Conservation (phyloP, 2,888 invertebrate species). For the Pterostichus niger region DNA sequence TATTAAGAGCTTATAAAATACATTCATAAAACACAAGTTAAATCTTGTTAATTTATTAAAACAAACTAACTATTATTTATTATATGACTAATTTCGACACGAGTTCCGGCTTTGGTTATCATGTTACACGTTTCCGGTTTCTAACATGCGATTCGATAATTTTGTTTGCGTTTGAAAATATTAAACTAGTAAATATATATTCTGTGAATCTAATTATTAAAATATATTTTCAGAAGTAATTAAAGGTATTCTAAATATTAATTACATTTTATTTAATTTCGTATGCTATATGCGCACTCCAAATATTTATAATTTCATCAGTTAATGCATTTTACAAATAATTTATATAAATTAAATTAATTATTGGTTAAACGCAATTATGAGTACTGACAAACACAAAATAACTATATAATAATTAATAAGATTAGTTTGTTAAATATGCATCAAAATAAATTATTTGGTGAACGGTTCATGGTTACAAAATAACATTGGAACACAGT, state of each 20-base stretch:
- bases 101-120: too few species aligned
- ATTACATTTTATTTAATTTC: not conserved
- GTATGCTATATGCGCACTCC: not conserved
- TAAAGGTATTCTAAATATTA: too few species aligned
- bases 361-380: not conserved
- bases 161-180: too few species aligned
- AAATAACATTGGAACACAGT: not conserved
- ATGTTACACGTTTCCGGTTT: too few species aligned
- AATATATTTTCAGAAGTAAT: not conserved
- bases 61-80: too few species aligned
- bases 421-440: constrained; percentile 23
- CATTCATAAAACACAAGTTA: too few species aligned
- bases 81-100: too few species aligned
- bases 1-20: not conserved
- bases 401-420: constrained; percentile 32
- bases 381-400: constrained; percentile 2
- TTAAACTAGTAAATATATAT: too few species aligned
- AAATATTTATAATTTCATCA: constrained; percentile 23
- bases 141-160: too few species aligned
- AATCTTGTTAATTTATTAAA: too few species aligned
- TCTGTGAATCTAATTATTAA: too few species aligned
- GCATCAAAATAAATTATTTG: not conserved
- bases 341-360: constrained; percentile 30
- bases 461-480: not conserved
- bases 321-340: not conserved